Conservation (phyloP, 1,140 invertebrate species). For the Sinella curviseta region DNA sequence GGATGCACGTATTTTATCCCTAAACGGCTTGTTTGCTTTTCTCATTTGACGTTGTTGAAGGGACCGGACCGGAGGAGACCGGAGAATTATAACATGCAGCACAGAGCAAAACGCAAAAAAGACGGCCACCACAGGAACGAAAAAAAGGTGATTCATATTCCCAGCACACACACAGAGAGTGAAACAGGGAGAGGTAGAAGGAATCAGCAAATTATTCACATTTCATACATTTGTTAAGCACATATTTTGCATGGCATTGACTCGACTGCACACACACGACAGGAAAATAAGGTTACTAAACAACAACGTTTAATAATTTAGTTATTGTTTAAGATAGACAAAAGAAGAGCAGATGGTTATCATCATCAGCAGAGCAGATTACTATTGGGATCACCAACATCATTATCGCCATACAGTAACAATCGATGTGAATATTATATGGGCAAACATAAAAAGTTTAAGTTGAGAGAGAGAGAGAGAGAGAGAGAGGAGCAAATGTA, state of each 20-base stretch:
- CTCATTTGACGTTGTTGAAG: slow-evolving; percentile 12
- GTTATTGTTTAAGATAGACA: background rate
- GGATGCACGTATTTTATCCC: slow-evolving; percentile 4
- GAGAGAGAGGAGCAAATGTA: no score
- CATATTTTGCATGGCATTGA: background rate
- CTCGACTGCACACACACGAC: background rate
- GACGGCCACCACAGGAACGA: background rate
- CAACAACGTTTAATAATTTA: slow-evolving; percentile 12
- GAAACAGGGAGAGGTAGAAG: background rate
- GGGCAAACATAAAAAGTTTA: background rate
- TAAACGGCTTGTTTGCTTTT: slow-evolving; percentile 17
- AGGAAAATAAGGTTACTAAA: background rate
- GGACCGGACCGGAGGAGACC: background rate
- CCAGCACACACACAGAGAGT: background rate
- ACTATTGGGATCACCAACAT: background rate
- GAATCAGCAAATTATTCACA: background rate
- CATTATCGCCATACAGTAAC: background rate
- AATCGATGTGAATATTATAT: background rate
- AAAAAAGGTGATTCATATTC: slow-evolving; percentile 14
- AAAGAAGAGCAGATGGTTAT: slow-evolving; percentile 21
- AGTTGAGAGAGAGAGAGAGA: background rate
- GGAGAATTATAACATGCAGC: background rate
- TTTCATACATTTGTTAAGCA: background rate
- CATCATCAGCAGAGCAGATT: background rate
- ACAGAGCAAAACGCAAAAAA: background rate